Base-by-base conservation (phyloP, 2,797 vertebrate genomes). In the Pipistrellus kuhlii region DNA sequence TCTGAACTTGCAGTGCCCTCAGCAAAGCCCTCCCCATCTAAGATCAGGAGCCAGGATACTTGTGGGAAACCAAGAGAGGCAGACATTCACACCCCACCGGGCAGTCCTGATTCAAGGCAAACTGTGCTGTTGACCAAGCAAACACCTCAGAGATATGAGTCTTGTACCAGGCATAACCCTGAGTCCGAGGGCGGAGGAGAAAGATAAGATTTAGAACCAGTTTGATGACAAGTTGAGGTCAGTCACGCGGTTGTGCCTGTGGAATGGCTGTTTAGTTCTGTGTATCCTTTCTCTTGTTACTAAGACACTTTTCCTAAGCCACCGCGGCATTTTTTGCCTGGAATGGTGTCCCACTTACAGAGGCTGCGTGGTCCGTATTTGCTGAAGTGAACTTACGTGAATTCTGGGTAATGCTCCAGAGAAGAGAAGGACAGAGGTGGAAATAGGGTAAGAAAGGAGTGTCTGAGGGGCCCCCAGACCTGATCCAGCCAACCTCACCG, bases 341-440 rank as follows among this genome's bases (percentile, higher is more conserved):
- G 5, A 57, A 11, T 3, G 0, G 8, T 23, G 30, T 51, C 9
- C n/a, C 27, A 3, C 23, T 41, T 11, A 53, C 1, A 51, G 27
- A 53, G 27, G 30, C 18, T 80, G 1, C 35, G 80, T 57, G 27
- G 25, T 62, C 8, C 2, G 0, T 38, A 27, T 77, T 78, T 92
- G 53, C 41, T 57, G 30, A 66, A 15, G 51, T 77, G 62, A 77
- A n/a, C 80, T 44, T 81, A 13, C 1, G 3, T 57, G 78, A 73
- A 38, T 55, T 75, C 59, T 64, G 20, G 30, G 53, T 38, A 17
- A 15, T 32, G 15, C 55, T 66, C 1, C 9, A 21, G 21, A 75
- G 25, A 30, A 57, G 30, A 87, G 32, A 62, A 41, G 6, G 2
- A 13, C 18, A 17, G 5, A 53, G 20, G 25, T 41, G 17, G 35